Base-by-base conservation (phyloP, 2,888 invertebrate genomes). In the Dyspetes luteomarginatus region DNA sequence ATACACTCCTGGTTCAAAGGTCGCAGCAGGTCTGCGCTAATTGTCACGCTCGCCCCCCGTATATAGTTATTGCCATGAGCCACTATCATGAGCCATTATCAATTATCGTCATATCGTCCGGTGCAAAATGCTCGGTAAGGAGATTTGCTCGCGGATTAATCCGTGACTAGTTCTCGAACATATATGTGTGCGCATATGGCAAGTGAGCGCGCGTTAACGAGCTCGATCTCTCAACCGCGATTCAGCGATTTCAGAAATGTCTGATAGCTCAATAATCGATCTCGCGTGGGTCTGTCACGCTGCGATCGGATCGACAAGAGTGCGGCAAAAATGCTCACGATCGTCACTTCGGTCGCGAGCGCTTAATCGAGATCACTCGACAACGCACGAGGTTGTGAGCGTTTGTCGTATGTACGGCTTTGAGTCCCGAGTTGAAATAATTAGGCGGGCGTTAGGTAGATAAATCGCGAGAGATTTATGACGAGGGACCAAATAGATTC, bases 221-320 rank as follows among this genome's bases (percentile, higher is more conserved):
- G 81, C n/a, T 30, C 60, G 71, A 64, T 72, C 72, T 36, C 24
- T 56, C 2, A 15, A 48, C 36, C 28, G 45, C 65, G 74, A 58
- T 67, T 67, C n/a, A 71, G 55, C 77, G 74, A 78, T 81, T 78
- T 74, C 22, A 78, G 69, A 81, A 81, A 81, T 78, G 77, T 69
- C 69, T 81, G 81, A 81, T 81, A 81, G 77, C 81, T 81, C 74
- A 81, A 81, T 81, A 81, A 78, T 81, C 77, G 77, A 81, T 81
- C 73, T 64, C 26, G 58, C 65, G 30, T 3, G n/a, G 58, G 50
- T 68, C 48, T 48, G 55, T 73, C 55, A 62, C 68, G 56, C 45
- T 36, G 52, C 50, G 67, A 55, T 78, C 73, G 56, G 17, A 64
- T 52, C 62, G 67, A 36, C 52, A n/a, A n/a, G 62, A 28, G 52